Evolutionary conservation across 2,888 invertebrate genomes (phyloP).

Genomic region (Apamea sordens): DNA sequence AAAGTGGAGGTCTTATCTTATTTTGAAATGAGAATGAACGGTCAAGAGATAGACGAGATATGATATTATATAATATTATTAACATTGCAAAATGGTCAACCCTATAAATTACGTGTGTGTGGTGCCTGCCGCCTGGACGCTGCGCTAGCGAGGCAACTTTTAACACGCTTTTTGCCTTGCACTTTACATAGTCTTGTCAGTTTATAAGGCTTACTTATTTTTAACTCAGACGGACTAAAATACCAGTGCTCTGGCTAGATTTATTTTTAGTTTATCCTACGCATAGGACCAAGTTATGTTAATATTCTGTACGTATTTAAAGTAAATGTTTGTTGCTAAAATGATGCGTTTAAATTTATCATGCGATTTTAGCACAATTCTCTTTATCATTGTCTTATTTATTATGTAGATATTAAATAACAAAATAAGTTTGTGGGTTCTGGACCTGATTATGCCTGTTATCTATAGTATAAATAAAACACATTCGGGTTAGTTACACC

Average conservation of each 20-base stretch:
- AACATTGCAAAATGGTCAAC: conserved; percentile 28
- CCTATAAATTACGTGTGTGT: conserved; percentile 39
- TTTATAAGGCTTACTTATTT: conserved; percentile 72
- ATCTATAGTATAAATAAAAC: background rate
- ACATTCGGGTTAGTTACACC: background rate
- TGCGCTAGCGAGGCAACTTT: conserved; percentile 34
- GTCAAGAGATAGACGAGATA: background rate
- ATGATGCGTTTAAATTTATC: background rate
- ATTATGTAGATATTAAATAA: background rate
- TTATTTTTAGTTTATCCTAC: conserved; percentile 42
- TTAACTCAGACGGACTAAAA: conserved; percentile 65
- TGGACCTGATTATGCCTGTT: background rate
- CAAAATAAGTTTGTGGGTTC: background rate
- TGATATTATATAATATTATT: background rate
- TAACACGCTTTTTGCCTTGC: conserved; percentile 52
- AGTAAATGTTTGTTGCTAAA: background rate
- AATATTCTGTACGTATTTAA: background rate
- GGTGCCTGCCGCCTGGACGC: conserved; percentile 26
- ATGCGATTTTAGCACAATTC: background rate
- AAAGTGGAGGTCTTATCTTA: background rate
- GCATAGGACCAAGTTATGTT: conserved; percentile 29
- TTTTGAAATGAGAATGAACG: background rate
- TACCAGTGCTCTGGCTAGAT: conserved; percentile 44
- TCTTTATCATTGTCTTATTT: background rate
- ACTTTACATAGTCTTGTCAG: conserved; percentile 63